A percentile compares a stretch with the other conserved stretches of the same genome.
phyloP scores from a whole-genome alignment of 1,140 invertebrate species.

The Muscidifurax raptorellus region DNA sequence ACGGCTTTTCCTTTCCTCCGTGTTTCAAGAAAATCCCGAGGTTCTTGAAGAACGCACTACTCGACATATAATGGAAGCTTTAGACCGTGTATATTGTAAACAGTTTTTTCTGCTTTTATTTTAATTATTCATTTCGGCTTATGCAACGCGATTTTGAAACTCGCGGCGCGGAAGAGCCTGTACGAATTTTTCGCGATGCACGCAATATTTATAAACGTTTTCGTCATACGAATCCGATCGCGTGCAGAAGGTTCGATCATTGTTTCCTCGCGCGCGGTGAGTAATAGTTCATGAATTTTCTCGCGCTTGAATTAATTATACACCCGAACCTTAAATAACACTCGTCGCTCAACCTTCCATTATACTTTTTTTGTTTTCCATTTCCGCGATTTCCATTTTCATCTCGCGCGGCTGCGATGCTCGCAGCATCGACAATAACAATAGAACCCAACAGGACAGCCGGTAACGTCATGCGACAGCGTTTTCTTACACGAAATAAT shows the following conservation, averaged over 20 bases:
- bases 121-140: background rate
- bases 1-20: too few species aligned
- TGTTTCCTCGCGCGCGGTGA: background rate
- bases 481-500: background rate
- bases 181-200: background rate
- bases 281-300: background rate
- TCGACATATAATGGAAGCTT: background rate
- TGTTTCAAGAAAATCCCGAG: too few species aligned
- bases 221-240: background rate
- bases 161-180: background rate
- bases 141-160: too few species aligned
- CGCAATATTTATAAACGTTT: too few species aligned
- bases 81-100: too few species aligned
- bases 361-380: conserved; percentile 19
- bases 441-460: too few species aligned
- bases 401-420: background rate
- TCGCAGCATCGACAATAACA: background rate
- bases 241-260: background rate
- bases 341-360: conserved; percentile 8
- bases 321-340: background rate
- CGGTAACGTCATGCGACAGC: background rate
- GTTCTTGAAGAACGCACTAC: too few species aligned
- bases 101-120: background rate
- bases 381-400: conserved; percentile 38
- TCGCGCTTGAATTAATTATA: background rate